Evolutionary conservation across 2,797 vertebrate genomes (phyloP).

Genomic region (Adelosebastes latens): DNA sequence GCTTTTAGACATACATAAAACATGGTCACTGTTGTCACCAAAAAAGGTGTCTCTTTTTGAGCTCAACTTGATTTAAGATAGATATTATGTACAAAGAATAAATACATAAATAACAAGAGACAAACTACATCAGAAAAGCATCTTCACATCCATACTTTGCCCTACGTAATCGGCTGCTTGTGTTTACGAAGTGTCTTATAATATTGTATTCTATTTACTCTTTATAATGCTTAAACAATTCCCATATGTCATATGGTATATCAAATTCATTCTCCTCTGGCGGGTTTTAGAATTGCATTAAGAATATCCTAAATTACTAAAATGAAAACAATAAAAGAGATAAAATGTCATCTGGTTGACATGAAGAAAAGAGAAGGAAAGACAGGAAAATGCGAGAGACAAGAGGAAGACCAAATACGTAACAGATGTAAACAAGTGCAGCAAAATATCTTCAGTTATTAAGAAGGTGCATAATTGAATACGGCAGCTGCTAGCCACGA

Average conservation of each 20-base stretch:
- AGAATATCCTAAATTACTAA: neutral
- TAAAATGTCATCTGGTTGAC: neutral
- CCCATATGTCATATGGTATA: neutral
- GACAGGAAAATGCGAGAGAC: neutral
- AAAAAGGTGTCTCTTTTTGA: neutral
- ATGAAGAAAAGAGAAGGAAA: neutral
- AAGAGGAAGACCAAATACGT: neutral
- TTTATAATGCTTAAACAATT: neutral
- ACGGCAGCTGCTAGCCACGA: slow-evolving; percentile 54
- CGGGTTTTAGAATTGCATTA: neutral
- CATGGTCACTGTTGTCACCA: neutral
- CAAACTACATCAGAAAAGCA: neutral
- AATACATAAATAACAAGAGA: neutral
- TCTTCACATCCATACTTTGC: neutral
- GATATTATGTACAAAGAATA: neutral
- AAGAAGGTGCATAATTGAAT: slow-evolving; percentile 60
- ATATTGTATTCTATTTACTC: neutral
- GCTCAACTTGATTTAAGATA: neutral
- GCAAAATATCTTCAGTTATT: slow-evolving; percentile 56
- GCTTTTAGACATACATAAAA: slow-evolving; percentile 1
- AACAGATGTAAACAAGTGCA: slow-evolving; percentile 36
- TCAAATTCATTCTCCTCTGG: neutral
- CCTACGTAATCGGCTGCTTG: neutral
- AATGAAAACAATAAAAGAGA: slow-evolving; percentile 1
- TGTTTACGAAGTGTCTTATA: neutral